A percentile compares a stretch with the other conserved stretches of the same genome.
Evolutionary conservation across 2,113 vertebrate species (phyloP).

Genomic region (Scomber colias): DNA sequence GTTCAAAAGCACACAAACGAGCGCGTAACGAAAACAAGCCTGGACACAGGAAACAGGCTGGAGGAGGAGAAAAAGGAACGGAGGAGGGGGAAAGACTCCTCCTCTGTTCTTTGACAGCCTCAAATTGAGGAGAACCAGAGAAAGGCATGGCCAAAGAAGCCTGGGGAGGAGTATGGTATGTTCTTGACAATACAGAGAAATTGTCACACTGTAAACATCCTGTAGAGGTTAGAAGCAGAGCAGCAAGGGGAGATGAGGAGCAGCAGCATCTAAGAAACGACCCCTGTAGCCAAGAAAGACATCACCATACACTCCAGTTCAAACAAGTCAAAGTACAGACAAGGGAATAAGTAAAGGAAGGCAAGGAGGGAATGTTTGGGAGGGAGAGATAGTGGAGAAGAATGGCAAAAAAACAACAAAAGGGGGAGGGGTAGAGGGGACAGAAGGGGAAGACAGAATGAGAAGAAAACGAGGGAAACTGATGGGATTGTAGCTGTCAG

Average conservation of each 20-base stretch:
- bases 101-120: slow-evolving; percentile 73
- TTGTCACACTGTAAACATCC: slow-evolving; percentile 69
- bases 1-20: slow-evolving; percentile 75
- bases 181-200: slow-evolving; percentile 59
- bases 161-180: slow-evolving; percentile 35
- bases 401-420: slow-evolving; percentile 49
- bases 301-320: slow-evolving; percentile 44
- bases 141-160: slow-evolving; percentile 60
- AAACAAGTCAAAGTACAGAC: slow-evolving; percentile 44
- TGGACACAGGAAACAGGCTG: slow-evolving; percentile 79
- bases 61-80: slow-evolving; percentile 61
- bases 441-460: slow-evolving; percentile 35
- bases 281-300: slow-evolving; percentile 51
- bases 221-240: slow-evolving; percentile 55
- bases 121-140: slow-evolving; percentile 64
- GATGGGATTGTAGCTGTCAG: slow-evolving; percentile 78
- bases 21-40: slow-evolving; percentile 79
- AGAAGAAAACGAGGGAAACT: slow-evolving; percentile 61
- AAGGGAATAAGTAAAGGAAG: slow-evolving; percentile 17
- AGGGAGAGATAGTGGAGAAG: slow-evolving; percentile 67
- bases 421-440: slow-evolving; percentile 37
- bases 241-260: slow-evolving; percentile 54
- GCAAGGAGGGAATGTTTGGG: slow-evolving; percentile 58
- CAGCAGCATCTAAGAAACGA: slow-evolving; percentile 40
- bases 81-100: slow-evolving; percentile 67